Base-by-base conservation (phyloP, 2,888 invertebrate genomes). In the Dione vanillae region DNA sequence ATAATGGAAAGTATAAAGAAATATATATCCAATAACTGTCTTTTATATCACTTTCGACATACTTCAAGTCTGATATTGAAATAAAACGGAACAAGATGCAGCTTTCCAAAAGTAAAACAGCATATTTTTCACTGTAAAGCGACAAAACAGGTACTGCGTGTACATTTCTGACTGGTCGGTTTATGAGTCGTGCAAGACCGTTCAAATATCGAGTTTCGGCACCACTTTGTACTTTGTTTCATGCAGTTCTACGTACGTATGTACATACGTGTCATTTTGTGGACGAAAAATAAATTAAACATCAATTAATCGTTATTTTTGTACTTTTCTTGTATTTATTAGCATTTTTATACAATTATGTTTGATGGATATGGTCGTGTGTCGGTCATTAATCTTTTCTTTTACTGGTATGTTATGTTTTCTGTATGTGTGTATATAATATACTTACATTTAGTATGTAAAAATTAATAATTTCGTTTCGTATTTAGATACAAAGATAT, bases 121-220 rank as follows among this genome's bases (percentile, higher is more conserved):
- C 74, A 77, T 82, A 78, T 83, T 84, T 85, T 85, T 82, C 82
- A 82, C 82, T n/a, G 82, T 83, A 82, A 73, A 73, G 73, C 73
- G 81, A 86, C 84, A 84, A 84, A 84, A 79, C 75, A 79, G 72
- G 82, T 81, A 78, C 71, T n/a, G n/a, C 35, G 10, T 12, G n/a
- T 37, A 37, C 5, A 16, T 56, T n/a, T n/a, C n/a, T n/a, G n/a
- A 37, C 56, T 16, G 56, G 37, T 56, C n/a, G 35, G 14, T n/a
- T 37, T 54, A 76, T 75, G 76, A 69, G 74, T 72, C 75, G 78
- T 77, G 78, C 77, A 73, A 74, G 76, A 74, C 69, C 54, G 72
- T 62, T 73, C 71, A 67, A 65, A 70, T 78, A 80, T 81, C 80
- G 61, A 61, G 58, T 51, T 67, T 76, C 80, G 79, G 80, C 79